Base-by-base conservation (phyloP, 2,113 vertebrate genomes). In the Periophthalmus modestus region DNA sequence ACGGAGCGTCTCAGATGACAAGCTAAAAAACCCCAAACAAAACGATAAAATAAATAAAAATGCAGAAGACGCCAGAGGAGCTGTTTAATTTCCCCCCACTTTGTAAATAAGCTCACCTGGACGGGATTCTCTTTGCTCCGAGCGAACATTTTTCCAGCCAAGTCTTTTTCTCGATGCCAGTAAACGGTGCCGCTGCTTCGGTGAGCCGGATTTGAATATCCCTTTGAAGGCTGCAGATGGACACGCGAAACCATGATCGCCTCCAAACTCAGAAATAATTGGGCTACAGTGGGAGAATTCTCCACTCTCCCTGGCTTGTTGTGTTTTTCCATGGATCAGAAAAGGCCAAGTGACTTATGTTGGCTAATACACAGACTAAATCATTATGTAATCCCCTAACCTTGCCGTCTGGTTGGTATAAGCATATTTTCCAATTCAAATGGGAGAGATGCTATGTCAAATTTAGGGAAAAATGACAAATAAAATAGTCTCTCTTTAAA, bases 81-180 rank as follows among this genome's bases (percentile, higher is more conserved):
- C 68, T 66, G 61, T 87, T 84, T 84, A 80, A 82, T 86, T 86
- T 82, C 78, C 72, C 83, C 78, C 83, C 75, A 74, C 81, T 87
- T 90, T 86, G 88, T 86, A 87, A 88, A 90, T 83, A 85, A 83
- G 79, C 87, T 88, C 76, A 87, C 90, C 90, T 91, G 85, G 62
- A 39, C 18, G 62, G 34, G 16, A 1, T 43, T 43, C 33, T 65
- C 28, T 19, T 10, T 12, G 62, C 85, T 83, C 75, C 59, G 81
- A 85, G 79, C 79, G 48, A 48, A 75, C 52, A 63, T 3, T 19
- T 67, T 73, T 69, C 73, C 43, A 69, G 83, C 83, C 82, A 88
- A 86, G 78, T 71, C 72, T 79, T 83, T 14, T 74, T 76, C 78
- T 79, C 71, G 58, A 67, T 79, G 86, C 87, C 86, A 86, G 86